Evolutionary conservation across 2,113 vertebrate species (phyloP).

Genomic region (Elephas maximus): DNA sequence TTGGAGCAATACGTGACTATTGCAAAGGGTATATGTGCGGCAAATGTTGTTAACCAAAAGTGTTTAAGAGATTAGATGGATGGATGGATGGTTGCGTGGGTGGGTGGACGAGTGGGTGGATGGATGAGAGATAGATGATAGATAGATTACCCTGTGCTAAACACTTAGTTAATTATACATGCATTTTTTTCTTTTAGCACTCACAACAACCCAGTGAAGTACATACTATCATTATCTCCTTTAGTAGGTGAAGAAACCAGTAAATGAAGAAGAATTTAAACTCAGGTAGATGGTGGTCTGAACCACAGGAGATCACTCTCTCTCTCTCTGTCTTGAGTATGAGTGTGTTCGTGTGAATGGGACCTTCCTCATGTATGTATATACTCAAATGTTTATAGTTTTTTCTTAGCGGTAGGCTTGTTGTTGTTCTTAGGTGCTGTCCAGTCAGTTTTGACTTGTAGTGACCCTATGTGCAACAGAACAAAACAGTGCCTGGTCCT

Average conservation of each 20-base stretch:
- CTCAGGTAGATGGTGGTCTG: neutral
- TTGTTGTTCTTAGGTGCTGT: too few species aligned
- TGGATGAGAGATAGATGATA: neutral
- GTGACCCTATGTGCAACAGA: too few species aligned
- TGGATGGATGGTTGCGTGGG: neutral
- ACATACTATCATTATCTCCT: neutral
- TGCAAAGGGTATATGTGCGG: neutral
- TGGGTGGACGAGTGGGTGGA: neutral
- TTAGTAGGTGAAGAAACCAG: neutral
- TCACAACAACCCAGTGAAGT: neutral
- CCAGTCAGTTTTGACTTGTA: too few species aligned
- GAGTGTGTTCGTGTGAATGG: neutral
- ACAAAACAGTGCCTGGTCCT: too few species aligned
- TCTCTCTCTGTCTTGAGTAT: neutral
- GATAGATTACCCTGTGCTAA: neutral
- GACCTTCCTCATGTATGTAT: neutral
- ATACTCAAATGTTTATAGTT: neutral
- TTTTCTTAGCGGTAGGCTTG: neutral
- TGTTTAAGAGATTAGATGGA: neutral
- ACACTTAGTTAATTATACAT: neutral
- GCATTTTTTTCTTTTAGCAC: neutral
- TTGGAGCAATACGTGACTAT: neutral
- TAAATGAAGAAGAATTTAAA: neutral
- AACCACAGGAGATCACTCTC: neutral
- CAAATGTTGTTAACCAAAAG: slow-evolving; percentile 6